Conservation (phyloP, 1,140 invertebrate species). For the Drosophila repletoides region DNA sequence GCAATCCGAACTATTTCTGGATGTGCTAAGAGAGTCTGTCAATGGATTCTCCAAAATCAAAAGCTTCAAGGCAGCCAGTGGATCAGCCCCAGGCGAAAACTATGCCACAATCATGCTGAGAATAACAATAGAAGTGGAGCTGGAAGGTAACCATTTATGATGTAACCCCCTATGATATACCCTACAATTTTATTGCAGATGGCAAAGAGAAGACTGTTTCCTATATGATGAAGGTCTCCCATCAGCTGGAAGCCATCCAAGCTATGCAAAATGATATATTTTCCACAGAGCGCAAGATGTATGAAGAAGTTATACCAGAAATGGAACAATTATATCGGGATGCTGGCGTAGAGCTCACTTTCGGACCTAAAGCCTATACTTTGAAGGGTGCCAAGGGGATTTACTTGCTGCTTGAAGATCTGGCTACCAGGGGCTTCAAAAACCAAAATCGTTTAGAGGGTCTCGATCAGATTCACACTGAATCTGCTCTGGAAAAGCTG, state of each 20-base stretch:
- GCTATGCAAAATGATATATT: conserved; percentile 59
- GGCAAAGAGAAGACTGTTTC: conserved; percentile 44
- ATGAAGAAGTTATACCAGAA: conserved; percentile 48
- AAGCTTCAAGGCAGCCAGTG: conserved; percentile 44
- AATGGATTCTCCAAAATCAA: conserved; percentile 46
- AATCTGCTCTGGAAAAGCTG: conserved; percentile 82
- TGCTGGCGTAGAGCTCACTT: conserved; percentile 59
- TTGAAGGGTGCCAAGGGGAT: conserved; percentile 28
- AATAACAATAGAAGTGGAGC: conserved; percentile 46
- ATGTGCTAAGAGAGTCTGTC: conserved; percentile 46
- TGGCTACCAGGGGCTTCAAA: conserved; percentile 75
- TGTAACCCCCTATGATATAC: too few species aligned
- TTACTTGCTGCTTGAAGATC: conserved; percentile 84
- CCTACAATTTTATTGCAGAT: conserved; percentile 20
- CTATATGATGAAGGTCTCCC: conserved; percentile 62
- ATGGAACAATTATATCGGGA: conserved; percentile 69
- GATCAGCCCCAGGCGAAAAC: conserved; percentile 60
- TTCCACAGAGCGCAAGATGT: conserved; percentile 47
- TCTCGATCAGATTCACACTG: conserved; percentile 83
- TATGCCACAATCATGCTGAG: conserved; percentile 59
- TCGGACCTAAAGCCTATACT: conserved; percentile 50
- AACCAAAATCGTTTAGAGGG: conserved; percentile 84
- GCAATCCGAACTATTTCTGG: too few species aligned
- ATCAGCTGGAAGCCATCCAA: conserved; percentile 26
- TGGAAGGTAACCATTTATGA: conserved; percentile 39